A percentile compares a stretch with the other conserved stretches of the same genome.
Conservation (phyloP, 2,113 vertebrate genomes). For the Ondatra zibethicus region DNA sequence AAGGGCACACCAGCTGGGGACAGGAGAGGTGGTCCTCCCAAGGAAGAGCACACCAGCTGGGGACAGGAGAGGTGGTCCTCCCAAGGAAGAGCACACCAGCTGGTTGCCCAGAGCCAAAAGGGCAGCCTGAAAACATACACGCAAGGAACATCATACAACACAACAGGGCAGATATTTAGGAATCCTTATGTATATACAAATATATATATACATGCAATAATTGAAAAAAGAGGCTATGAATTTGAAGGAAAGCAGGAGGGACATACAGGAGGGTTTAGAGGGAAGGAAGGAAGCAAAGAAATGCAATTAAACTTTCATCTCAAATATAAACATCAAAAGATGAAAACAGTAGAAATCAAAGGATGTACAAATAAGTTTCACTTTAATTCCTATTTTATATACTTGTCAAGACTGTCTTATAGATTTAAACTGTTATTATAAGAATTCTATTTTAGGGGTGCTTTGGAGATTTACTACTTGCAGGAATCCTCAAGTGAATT, state of each 20-base stretch:
- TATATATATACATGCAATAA: background rate
- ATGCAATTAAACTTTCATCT: background rate
- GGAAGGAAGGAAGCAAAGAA: background rate
- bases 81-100: background rate
- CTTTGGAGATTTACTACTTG: conserved; percentile 25
- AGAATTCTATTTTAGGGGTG: conserved; percentile 42
- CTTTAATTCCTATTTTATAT: background rate
- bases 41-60: no score
- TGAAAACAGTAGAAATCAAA: conserved; percentile 12
- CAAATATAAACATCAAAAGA: background rate
- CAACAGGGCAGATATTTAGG: background rate
- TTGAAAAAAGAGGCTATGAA: background rate
- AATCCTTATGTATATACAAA: background rate
- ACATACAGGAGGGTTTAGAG: background rate
- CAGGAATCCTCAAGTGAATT: conserved; percentile 41
- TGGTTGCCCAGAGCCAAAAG: background rate
- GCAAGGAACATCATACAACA: background rate
- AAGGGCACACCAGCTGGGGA: no score
- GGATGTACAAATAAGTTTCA: background rate
- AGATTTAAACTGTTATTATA: background rate
- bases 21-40: background rate
- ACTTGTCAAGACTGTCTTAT: background rate
- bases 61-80: background rate
- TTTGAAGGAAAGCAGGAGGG: background rate
- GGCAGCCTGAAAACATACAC: background rate